phyloP scores from a whole-genome alignment of 1,140 invertebrate genomes.

The Zaprionus ornatus region DNA sequence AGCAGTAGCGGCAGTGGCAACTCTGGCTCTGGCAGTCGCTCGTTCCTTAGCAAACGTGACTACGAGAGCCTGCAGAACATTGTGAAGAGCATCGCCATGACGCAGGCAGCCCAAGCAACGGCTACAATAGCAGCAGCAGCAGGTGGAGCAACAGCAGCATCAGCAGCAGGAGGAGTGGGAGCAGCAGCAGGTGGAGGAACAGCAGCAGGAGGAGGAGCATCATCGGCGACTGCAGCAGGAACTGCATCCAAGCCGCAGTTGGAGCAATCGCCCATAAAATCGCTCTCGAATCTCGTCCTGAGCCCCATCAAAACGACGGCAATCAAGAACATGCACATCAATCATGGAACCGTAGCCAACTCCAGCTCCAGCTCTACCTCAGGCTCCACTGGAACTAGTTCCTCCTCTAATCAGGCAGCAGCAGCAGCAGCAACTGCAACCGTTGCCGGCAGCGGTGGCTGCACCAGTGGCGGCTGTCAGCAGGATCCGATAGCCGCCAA shows the following conservation, averaged over 20 bases:
- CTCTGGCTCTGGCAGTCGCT: constrained; percentile 25
- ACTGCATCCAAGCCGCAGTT: constrained; percentile 47
- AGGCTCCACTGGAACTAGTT: background rate
- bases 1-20: constrained; percentile 33
- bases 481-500: constrained; percentile 84
- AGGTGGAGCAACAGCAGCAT: constrained; percentile 15
- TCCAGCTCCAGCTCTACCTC: constrained; percentile 13
- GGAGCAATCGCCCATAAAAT: constrained; percentile 87
- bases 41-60: constrained; percentile 85
- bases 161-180: background rate
- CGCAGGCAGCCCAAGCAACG: constrained; percentile 39
- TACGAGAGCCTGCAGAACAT: constrained; percentile 86
- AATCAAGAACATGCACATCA: constrained; percentile 80
- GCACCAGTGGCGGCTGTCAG: constrained; percentile 61
- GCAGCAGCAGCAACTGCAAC: too few species aligned
- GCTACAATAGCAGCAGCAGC: background rate
- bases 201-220: background rate
- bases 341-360: constrained; percentile 7
- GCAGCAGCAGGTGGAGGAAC: background rate
- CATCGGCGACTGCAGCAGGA: background rate
- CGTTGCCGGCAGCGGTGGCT: constrained; percentile 5
- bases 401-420: constrained; percentile 3
- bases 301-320: constrained; percentile 85
- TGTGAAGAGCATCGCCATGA: constrained; percentile 67
- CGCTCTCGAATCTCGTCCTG: constrained; percentile 86